Evolutionary conservation across 1,140 invertebrate genomes (phyloP), one percentile per base, ranked within the genome.

Genomic region (Listronotus bonariensis): DNA sequence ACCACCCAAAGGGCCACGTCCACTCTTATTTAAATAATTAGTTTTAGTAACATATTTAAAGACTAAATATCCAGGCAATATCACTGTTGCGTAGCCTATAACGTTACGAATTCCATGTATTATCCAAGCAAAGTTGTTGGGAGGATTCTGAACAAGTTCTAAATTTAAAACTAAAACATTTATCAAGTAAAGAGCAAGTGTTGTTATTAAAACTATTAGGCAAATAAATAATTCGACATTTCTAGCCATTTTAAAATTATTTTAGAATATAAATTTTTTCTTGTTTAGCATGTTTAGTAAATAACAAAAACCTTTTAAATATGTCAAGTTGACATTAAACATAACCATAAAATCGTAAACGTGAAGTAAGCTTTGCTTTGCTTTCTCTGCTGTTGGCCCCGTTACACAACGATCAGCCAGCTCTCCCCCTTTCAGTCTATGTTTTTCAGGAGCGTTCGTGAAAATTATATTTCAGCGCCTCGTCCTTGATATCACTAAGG

Each of bases 61-160:
- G 45, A 96, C 83, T 11, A 97, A 76, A 75, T 86, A 91, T 41
- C 91, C 93, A 9, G 95, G 95, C 52, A 97, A 78, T 77, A 97
- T 85, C 65, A 97, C 84, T 26, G 92, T 93, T 3, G 87, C 86
- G 81, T 98, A 98, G n/a, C 94, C 93, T 36, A 93, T 82, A 43
- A 94, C 81, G 79, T 97, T 98, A 14, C 92, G 77, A 79, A 86
- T 74, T 40, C 92, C 82, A 68, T 89, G 84, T 66, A 94, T 82
- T 7, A 93, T 72, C 93, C 93, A 96, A 72, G 81, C 87, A 69
- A 90, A 86, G 51, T 83, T 79, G 46, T 65, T 51, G 15, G 69
- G 69, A 38, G 66, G 69, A 40, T 68, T 54, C 34, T 68, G 57
- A 9, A 70, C 57, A 18, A 65, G 14, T 11, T 65, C 45, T 26